Evolutionary conservation across 2,113 vertebrate genomes (phyloP).

Genomic region (Procavia capensis): DNA sequence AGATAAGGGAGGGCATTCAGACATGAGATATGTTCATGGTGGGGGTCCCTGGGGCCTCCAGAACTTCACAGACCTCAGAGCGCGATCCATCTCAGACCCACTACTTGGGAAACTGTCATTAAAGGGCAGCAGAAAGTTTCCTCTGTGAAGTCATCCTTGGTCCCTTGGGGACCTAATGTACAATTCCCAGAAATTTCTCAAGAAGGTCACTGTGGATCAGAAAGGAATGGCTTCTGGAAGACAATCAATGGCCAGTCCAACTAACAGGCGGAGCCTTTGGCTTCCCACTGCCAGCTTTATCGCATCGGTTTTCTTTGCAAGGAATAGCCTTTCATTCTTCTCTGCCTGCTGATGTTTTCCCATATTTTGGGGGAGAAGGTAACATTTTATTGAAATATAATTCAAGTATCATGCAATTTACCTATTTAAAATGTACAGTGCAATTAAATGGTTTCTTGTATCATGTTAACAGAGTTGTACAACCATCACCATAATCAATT

Average conservation of each 20-base stretch:
- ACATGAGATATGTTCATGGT: background rate
- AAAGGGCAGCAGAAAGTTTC: background rate
- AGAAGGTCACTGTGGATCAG: background rate
- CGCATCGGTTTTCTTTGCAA: background rate
- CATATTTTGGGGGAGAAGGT: background rate
- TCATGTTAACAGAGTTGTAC: background rate
- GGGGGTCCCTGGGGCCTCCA: background rate
- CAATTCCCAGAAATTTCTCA: background rate
- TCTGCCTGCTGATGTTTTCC: background rate
- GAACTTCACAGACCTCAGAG: background rate
- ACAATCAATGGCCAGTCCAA: background rate
- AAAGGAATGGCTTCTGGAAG: background rate
- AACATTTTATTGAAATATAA: background rate
- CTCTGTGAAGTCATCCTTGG: background rate
- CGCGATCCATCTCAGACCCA: background rate
- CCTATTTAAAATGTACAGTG: background rate
- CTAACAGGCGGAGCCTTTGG: background rate
- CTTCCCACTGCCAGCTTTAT: background rate
- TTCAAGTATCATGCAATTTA: background rate
- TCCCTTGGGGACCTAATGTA: background rate
- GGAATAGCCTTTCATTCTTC: background rate
- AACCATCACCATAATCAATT: background rate
- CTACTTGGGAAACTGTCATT: background rate
- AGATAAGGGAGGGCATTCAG: background rate
- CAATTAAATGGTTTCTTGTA: background rate